Evolutionary conservation across 2,888 invertebrate genomes (phyloP).

Genomic region (Ornithoptera alexandrae): DNA sequence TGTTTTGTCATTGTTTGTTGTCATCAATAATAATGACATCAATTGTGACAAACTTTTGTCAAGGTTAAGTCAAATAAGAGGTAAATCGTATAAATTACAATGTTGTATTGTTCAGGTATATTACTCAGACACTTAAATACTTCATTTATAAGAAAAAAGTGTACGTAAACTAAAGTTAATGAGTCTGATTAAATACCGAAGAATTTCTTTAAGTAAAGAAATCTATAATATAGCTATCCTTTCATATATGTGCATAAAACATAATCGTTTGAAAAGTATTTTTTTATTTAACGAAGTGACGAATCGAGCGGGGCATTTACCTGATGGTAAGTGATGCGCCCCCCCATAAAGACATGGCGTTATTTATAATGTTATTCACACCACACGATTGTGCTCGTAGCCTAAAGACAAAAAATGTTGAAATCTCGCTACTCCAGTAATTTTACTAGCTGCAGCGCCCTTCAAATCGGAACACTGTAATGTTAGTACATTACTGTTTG

Average conservation of each 20-base stretch:
- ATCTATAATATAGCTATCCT: neutral
- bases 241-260: neutral
- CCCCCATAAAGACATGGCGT: too few relatives aligned
- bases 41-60: neutral
- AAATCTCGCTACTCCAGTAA: too few relatives aligned
- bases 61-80: slow-evolving; percentile 3
- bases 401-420: too few relatives aligned
- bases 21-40: neutral
- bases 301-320: too few relatives aligned
- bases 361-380: too few relatives aligned
- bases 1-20: too few relatives aligned
- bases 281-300: neutral
- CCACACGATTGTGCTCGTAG: too few relatives aligned
- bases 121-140: neutral
- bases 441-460: too few relatives aligned
- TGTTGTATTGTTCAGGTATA: neutral
- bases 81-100: slow-evolving; percentile 1
- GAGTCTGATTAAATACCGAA: neutral
- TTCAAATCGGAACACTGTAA: too few relatives aligned
- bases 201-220: too few relatives aligned
- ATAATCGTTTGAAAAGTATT: neutral
- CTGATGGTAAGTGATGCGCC: too few relatives aligned
- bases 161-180: slow-evolving; percentile 1
- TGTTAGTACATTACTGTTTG: too few relatives aligned
- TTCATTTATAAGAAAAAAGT: neutral